Evolutionary conservation across 2,888 invertebrate genomes (phyloP).

Genomic region (Caprella mutica): DNA sequence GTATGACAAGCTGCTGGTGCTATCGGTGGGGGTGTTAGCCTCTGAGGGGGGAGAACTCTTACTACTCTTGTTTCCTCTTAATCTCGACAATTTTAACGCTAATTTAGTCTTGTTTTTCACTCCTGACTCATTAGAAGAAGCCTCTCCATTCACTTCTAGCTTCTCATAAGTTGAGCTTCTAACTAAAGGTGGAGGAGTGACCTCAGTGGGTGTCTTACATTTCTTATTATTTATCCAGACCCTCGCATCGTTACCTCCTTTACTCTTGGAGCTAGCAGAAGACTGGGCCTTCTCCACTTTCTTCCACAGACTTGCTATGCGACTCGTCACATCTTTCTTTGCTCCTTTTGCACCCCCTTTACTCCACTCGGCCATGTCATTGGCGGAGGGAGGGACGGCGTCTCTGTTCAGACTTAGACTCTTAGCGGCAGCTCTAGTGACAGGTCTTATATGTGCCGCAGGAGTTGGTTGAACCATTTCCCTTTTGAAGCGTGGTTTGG

Average conservation of each 20-base stretch:
- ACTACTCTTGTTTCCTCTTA: slow-evolving; percentile 23
- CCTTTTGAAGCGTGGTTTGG: slow-evolving; percentile 30
- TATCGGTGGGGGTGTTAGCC: slow-evolving; percentile 29
- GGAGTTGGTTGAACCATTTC: slow-evolving; percentile 34
- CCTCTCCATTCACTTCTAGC: slow-evolving; percentile 33
- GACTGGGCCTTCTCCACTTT: slow-evolving; percentile 51
- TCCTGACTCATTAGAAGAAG: slow-evolving; percentile 12
- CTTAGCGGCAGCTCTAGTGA: slow-evolving; percentile 4
- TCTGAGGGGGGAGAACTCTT: slow-evolving; percentile 32
- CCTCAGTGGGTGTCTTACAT: slow-evolving; percentile 15
- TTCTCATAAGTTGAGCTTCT: slow-evolving; percentile 42
- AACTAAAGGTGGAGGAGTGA: slow-evolving; percentile 21
- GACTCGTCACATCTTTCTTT: slow-evolving; percentile 57
- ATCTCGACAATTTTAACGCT: slow-evolving; percentile 26
- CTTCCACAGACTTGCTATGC: slow-evolving; percentile 69
- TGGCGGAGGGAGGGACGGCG: slow-evolving; percentile 25
- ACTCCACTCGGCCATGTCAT: slow-evolving; percentile 29
- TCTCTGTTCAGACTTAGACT: slow-evolving; percentile 30
- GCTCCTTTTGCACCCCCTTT: slow-evolving; percentile 23
- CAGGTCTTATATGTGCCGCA: neutral
- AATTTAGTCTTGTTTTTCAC: slow-evolving; percentile 25
- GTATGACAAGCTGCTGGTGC: slow-evolving; percentile 22
- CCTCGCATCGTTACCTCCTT: slow-evolving; percentile 47
- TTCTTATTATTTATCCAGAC: slow-evolving; percentile 48
- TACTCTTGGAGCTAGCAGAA: slow-evolving; percentile 45